A percentile compares a stretch with the other conserved stretches of the same genome.
phyloP scores from a whole-genome alignment of 1,140 invertebrate species.

The Batillaria attramentaria region DNA sequence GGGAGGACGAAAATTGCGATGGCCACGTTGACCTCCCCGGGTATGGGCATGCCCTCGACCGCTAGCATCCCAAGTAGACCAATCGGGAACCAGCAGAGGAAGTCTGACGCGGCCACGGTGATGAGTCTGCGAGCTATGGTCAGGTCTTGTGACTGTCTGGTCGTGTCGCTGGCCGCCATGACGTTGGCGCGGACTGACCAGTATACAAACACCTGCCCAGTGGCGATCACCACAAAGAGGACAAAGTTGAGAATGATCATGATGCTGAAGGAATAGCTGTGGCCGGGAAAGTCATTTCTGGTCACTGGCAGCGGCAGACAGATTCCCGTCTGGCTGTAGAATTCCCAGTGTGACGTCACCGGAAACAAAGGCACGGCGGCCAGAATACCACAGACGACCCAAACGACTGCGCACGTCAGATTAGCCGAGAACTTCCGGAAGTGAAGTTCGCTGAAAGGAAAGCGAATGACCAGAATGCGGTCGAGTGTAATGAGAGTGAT shows the following conservation, averaged over 20 bases:
- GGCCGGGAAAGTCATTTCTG: conserved; percentile 25
- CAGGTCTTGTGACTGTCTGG: conserved; percentile 12
- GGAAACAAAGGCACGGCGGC: conserved; percentile 19
- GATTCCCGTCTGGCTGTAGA: conserved; percentile 38
- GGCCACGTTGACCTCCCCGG: conserved; percentile 4
- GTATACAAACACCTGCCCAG: conserved; percentile 42
- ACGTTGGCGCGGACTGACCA: conserved; percentile 10
- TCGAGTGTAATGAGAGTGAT: conserved; percentile 53
- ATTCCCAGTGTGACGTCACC: conserved; percentile 12
- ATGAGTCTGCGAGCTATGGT: conserved; percentile 20
- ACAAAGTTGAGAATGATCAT: conserved; percentile 42
- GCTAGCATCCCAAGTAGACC: conserved; percentile 24
- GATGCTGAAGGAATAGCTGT: conserved; percentile 40
- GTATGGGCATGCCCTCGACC: not conserved
- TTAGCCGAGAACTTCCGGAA: conserved; percentile 28
- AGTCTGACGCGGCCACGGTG: conserved; percentile 29
- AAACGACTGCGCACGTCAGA: conserved; percentile 11
- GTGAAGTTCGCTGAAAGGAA: conserved; percentile 43
- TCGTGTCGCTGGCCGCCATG: not conserved
- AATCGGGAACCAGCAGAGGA: conserved; percentile 38
- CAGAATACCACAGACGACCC: conserved; percentile 35
- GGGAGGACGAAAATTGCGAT: not conserved
- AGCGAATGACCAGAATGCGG: conserved; percentile 48
- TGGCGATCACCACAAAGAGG: conserved; percentile 16
- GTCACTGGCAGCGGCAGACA: conserved; percentile 46